phyloP scores from a whole-genome alignment of 2,797 vertebrate genomes.

The Pantherophis vulpinus region DNA sequence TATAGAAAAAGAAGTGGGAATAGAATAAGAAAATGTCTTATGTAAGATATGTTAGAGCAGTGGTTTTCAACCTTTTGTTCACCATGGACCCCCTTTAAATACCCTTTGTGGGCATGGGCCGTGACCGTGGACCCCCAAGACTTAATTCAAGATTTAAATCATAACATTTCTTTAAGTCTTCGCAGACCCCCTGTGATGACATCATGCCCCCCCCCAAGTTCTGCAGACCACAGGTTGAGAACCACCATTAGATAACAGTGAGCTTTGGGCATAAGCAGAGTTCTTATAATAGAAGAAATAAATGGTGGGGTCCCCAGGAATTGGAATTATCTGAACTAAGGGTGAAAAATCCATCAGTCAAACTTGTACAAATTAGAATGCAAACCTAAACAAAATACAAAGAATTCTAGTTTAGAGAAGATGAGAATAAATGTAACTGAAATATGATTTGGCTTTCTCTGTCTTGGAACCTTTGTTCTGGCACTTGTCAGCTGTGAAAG shows the following conservation, averaged over 20 bases:
- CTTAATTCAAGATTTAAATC: too few species aligned
- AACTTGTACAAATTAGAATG: neutral
- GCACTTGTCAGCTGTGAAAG: neutral
- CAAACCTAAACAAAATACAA: neutral
- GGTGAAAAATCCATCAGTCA: neutral
- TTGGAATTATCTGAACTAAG: neutral
- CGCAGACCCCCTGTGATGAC: too few species aligned
- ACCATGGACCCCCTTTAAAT: too few species aligned
- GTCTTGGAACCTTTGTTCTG: neutral
- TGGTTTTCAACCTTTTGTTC: too few species aligned
- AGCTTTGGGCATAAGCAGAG: neutral
- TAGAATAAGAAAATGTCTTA: neutral
- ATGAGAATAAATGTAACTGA: neutral
- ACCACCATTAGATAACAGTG: neutral
- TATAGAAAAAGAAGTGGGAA: neutral
- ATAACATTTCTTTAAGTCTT: too few species aligned
- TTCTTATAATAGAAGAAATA: neutral
- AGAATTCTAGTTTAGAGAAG: neutral
- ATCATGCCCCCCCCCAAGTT: too few species aligned
- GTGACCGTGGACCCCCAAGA: too few species aligned
- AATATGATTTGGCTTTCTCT: neutral
- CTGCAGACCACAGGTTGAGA: too few species aligned
- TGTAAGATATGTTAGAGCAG: too few species aligned
- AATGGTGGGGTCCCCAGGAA: neutral
- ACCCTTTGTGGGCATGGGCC: too few species aligned